A percentile compares a stretch with the other conserved stretches of the same genome.
phyloP scores from a whole-genome alignment of 2,113 vertebrate species.

The Cynoglossus semilaevis region DNA sequence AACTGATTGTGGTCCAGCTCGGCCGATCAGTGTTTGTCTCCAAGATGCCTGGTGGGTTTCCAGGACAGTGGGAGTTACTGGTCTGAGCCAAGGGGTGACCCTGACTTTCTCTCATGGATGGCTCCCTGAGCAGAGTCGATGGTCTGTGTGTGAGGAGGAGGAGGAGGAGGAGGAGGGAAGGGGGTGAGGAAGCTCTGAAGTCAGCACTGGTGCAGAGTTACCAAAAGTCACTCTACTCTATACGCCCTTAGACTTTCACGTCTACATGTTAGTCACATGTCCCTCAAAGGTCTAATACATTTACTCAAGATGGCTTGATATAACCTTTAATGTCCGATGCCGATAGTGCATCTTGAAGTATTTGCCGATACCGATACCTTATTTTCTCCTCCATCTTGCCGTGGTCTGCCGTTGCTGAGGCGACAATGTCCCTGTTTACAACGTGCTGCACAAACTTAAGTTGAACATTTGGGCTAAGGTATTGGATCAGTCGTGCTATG shows the following conservation, averaged over 20 bases:
- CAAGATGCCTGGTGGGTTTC: conserved; percentile 69
- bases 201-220: conserved; percentile 30
- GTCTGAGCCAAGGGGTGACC: conserved; percentile 58
- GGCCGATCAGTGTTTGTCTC: conserved; percentile 65
- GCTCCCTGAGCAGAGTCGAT: conserved; percentile 65
- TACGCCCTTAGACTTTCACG: not conserved
- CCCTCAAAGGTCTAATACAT: no score
- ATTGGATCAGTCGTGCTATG: no score
- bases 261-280: no score
- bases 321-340: no score
- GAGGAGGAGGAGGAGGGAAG: conserved; percentile 66
- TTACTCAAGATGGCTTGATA: no score
- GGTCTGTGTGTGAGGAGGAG: conserved; percentile 54
- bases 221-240: conserved; percentile 24
- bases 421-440: no score
- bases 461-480: no score
- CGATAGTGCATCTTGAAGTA: no score
- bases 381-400: no score
- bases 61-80: conserved; percentile 64
- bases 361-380: no score
- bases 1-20: conserved; percentile 41
- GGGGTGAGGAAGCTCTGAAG: conserved; percentile 31
- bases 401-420: no score
- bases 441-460: no score
- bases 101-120: conserved; percentile 55